Percentiles rank a stretch among this genome's conserved stretches.
Evolutionary conservation across 2,797 vertebrate species (phyloP).

Genomic region (Anniella stebbinsi): DNA sequence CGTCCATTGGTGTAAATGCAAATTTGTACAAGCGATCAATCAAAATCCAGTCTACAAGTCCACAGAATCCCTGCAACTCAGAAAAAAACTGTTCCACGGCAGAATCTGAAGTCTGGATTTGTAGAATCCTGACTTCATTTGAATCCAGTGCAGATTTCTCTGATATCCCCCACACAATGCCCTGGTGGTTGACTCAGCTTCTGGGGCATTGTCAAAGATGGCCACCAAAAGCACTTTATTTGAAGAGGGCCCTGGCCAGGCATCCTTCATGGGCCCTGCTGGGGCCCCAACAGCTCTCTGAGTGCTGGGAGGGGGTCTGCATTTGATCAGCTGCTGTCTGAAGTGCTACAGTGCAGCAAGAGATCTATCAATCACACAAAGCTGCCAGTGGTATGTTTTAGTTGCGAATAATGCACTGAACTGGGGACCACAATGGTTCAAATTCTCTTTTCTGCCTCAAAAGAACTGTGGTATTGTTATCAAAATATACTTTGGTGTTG

Average conservation of each 20-base stretch:
- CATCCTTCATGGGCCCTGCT: neutral
- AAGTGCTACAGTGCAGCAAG: neutral
- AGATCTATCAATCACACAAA: neutral
- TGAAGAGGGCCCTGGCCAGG: neutral
- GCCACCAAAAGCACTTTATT: neutral
- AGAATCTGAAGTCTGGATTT: too few relatives aligned
- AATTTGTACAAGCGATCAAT: too few relatives aligned
- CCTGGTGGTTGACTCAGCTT: too few relatives aligned
- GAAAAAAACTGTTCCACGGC: too few relatives aligned
- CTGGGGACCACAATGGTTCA: neutral
- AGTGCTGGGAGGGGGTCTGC: neutral
- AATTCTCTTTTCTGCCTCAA: constrained; percentile 1
- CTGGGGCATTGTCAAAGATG: neutral
- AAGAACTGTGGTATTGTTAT: neutral
- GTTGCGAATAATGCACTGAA: neutral
- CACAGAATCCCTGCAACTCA: too few relatives aligned
- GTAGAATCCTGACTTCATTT: too few relatives aligned
- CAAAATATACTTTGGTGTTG: constrained; percentile 25
- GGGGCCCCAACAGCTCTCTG: neutral
- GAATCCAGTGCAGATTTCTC: too few relatives aligned
- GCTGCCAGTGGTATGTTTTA: neutral
- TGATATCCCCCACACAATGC: too few relatives aligned
- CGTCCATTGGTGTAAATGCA: too few relatives aligned
- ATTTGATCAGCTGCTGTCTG: neutral
- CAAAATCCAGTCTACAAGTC: too few relatives aligned